A percentile compares a stretch with the other conserved stretches of the same genome.
phyloP scores from a whole-genome alignment of 2,888 invertebrate species.

The Synergus japonicus region DNA sequence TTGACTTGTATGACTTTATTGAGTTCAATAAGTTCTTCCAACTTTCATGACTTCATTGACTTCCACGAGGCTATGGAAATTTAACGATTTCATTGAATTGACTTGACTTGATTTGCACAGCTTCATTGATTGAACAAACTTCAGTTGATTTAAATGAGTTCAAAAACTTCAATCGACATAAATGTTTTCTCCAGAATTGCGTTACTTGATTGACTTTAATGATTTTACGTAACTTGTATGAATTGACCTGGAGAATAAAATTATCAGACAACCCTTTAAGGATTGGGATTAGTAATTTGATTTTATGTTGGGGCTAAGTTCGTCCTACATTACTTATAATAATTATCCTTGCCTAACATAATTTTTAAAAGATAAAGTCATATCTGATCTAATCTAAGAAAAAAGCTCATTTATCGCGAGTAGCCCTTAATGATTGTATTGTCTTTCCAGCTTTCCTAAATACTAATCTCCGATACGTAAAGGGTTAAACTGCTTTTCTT shows the following conservation, averaged over 20 bases:
- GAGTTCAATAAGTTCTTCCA: no score
- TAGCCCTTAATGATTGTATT: neutral
- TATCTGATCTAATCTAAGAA: neutral
- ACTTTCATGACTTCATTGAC: no score
- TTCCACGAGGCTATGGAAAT: no score
- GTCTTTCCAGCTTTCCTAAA: neutral
- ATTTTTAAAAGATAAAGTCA: neutral
- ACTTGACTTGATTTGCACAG: no score
- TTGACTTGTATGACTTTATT: no score
- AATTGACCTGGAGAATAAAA: neutral
- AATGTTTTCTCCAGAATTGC: neutral
- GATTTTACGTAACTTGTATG: neutral
- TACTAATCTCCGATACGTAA: neutral
- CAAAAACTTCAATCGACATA: neutral
- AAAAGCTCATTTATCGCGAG: neutral
- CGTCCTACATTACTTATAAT: neutral
- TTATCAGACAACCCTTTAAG: neutral
- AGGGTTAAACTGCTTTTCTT: neutral
- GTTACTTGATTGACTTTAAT: neutral
- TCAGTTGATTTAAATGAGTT: no score
- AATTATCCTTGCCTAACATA: neutral
- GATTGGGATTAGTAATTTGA: neutral
- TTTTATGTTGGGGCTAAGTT: neutral
- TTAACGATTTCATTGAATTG: no score
- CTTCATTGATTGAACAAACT: neutral